Conservation (phyloP, 2,888 invertebrate species). For the Acanthosepion pharaonis region DNA sequence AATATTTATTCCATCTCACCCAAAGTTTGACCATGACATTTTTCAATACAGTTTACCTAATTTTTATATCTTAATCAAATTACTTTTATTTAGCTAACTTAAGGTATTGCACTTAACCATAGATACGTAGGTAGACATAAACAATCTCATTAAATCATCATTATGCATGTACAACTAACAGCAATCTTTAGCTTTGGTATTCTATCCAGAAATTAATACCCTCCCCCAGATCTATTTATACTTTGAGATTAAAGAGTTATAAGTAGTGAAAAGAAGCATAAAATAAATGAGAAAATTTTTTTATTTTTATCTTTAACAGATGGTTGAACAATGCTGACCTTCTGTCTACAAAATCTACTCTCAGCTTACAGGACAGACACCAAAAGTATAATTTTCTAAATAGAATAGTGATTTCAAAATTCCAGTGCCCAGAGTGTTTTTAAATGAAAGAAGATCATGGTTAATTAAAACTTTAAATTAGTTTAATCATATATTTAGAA, state of each 20-base stretch:
- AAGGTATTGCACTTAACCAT: no score
- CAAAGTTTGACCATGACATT: no score
- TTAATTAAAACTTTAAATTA: not conserved
- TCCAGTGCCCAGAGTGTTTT: not conserved
- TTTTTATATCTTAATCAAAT: no score
- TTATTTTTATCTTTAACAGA: constrained; percentile 33
- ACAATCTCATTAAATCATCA: not conserved
- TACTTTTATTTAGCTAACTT: no score
- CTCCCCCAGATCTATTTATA: not conserved
- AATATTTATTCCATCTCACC: no score
- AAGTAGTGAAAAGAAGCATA: not conserved
- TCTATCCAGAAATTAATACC: not conserved
- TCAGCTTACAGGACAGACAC: not conserved
- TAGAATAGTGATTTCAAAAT: not conserved
- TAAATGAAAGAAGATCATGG: not conserved
- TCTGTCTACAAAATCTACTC: not conserved
- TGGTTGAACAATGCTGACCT: not conserved
- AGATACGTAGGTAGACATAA: not conserved
- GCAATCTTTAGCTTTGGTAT: not conserved
- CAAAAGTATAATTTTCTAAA: not conserved
- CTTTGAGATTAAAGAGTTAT: not conserved
- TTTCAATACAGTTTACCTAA: no score
- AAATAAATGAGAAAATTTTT: not conserved
- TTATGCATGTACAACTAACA: not conserved
- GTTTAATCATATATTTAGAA: not conserved